These are phyloP conservation scores for Caenorhabditis japonica DNA, from an alignment of 2,888 invertebrate genomes.

Conservation along the genomic window DNA sequence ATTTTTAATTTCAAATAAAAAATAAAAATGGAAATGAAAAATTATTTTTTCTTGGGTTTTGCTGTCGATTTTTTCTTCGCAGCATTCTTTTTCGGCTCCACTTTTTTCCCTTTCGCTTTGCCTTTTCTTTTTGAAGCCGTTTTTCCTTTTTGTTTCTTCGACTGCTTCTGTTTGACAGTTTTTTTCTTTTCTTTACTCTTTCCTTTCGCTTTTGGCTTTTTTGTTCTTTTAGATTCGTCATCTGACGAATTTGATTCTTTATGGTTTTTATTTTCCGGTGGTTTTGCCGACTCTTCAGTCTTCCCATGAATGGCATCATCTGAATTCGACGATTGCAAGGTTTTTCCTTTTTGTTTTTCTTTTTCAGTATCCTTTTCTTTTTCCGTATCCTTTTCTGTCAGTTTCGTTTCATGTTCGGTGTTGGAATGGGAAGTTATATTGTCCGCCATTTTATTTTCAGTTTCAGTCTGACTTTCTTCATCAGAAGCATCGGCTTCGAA, in stretches of 20 bases:
- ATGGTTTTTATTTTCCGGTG: too few species aligned
- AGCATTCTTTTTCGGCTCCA: background rate
- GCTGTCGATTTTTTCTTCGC: background rate
- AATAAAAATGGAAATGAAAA: too few species aligned
- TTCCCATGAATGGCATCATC: too few species aligned
- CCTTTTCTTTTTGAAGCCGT: background rate
- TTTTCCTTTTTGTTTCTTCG: background rate
- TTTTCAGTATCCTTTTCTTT: background rate
- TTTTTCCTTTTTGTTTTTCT: background rate
- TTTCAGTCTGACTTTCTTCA: background rate
- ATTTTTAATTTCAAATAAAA: too few species aligned
- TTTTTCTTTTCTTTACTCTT: background rate
- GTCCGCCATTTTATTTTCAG: background rate
- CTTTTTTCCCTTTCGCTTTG: constrained; percentile 1
- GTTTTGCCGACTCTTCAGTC: too few species aligned
- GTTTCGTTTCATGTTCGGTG: background rate
- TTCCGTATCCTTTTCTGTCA: background rate
- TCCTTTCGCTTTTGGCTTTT: background rate
- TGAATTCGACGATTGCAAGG: too few species aligned
- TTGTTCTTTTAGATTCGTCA: background rate
- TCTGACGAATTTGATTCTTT: background rate
- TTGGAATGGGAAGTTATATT: background rate
- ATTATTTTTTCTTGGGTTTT: constrained; percentile 2
- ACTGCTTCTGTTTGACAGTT: background rate
- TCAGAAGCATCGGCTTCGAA: background rate